Evolutionary conservation across 1,140 invertebrate species (phyloP), one percentile per base, ranked within the genome.

Genomic region (Theocolax elegans): DNA sequence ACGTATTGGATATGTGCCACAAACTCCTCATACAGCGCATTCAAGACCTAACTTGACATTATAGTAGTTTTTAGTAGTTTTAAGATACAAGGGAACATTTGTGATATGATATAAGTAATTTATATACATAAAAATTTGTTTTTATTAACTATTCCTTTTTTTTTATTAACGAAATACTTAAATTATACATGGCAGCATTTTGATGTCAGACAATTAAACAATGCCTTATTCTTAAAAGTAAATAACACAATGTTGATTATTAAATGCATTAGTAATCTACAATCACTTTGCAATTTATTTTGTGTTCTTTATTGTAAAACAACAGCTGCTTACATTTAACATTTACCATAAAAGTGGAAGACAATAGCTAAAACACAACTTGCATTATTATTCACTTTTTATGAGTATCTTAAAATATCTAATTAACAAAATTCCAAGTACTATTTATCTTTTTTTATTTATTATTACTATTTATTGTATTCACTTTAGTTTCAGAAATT

Each of bases 1-100:
- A 62, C 85, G 92, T 72, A 91, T 93, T 74, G 92, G 92, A 53
- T 92, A 90, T 67, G 80, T 84, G 8, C 84, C 82, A 6, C 85
- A 84, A 63, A 81, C 77, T 49, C 76, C 77, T 23, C 77, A 79
- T 53, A 7, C 56, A 44, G 63, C 75, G 1, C 81, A 77, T 58
- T 76, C 79, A n/a, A 77, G 81, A 46, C 71, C 80, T n/a, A 81
- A 80, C 44, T 80, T 83, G 59, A 79, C 77, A 27, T 31, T 67
- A 15, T 65, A 31, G 65, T 35, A 65, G 49, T 59, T 27, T 66
- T n/a, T 71, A n/a, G n/a, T n/a, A n/a, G 4, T 35, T 35, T 35
- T 35, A 10, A 35, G 31, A 35, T 35, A 35, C 31, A 4, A 35
- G 4, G 4, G 31, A 6, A 35, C 10, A 35, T 35, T 35, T 35